Base-by-base conservation (phyloP, 92 coral and sea anemone species). In the Bergia puertoricense region DNA sequence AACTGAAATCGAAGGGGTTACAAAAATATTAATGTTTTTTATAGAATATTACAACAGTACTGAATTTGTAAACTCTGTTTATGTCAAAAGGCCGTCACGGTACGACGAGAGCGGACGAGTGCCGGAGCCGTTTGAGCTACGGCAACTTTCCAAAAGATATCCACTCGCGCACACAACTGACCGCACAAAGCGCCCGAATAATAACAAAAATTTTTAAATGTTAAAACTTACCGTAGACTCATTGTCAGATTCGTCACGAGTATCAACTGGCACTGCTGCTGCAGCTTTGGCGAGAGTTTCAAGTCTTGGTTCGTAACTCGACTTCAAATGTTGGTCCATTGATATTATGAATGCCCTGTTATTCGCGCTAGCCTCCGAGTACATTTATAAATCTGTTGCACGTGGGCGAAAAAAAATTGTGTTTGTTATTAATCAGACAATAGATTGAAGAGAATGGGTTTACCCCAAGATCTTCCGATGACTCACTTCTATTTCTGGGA, bases 211-310 rank as follows among this genome's bases (percentile, higher is more conserved):
- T 40, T 16, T 40, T 39, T 16, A 1, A 43, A 38, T 75, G 50
- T 42, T 41, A 54, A 41, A 43, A 89, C 98, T 90, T 92, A 95
- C 98, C 81, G 91, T 95, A 10, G 98, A 95, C 75, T 95, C 98
- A 38, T 85, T 92, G 89, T 95, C 98, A 8, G 98, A 95, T 57
- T 95, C 98, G 11, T 95, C 96, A 81, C 23, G 91, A 65, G 80
- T 69, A 8, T 95, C 94, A 16, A 95, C 98, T n/a, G 98, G 98
- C 98, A 95, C 93, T 44, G 89, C 81, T 38, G 91, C 80, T 59
- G 79, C 93, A 56, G 86, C 86, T 44, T 48, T 44, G 41, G 87
- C 77, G 78, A 84, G 87, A 2, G 87, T 38, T 84, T 84, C 79
- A 14, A 84, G 87, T 45, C 16, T 84, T 71, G 59, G 59, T 84